A percentile compares a stretch with the other conserved stretches of the same genome.
These are phyloP conservation scores for Papilio xuthus DNA, from an alignment of 1,140 invertebrate genomes.

Conservation along the genomic window DNA sequence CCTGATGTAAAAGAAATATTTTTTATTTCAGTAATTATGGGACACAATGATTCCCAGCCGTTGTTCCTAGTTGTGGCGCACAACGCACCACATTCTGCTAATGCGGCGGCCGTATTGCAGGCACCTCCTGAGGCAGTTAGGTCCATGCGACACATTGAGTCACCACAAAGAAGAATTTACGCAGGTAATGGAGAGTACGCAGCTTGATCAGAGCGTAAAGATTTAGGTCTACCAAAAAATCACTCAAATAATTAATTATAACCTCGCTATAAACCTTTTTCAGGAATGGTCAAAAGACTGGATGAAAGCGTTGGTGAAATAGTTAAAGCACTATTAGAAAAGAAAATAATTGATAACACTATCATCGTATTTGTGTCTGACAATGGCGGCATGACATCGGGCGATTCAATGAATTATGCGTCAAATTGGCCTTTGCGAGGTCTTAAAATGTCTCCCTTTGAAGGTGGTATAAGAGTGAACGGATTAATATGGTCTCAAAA, in stretches of 20 bases:
- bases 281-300: constrained; percentile 93
- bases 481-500: constrained; percentile 91
- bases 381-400: constrained; percentile 90
- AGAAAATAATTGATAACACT: constrained; percentile 82
- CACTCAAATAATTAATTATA: background rate
- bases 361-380: constrained; percentile 90
- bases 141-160: constrained; percentile 88
- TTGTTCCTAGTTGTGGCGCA: constrained; percentile 92
- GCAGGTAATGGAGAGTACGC: constrained; percentile 83
- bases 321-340: constrained; percentile 56
- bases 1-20: constrained; percentile 15
- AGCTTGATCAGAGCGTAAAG: background rate
- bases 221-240: background rate
- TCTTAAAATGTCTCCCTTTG: constrained; percentile 91
- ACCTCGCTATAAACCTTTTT: constrained; percentile 46
- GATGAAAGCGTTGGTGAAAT: constrained; percentile 93
- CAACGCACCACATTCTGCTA: constrained; percentile 90
- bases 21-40: constrained; percentile 82
- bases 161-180: constrained; percentile 88
- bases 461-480: constrained; percentile 90
- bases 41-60: constrained; percentile 83
- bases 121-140: constrained; percentile 88
- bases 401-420: constrained; percentile 88
- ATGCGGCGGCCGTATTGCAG: constrained; percentile 86
- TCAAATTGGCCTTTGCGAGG: constrained; percentile 95